A percentile compares a stretch with the other conserved stretches of the same genome.
These are phyloP conservation scores for Notiomystis cincta DNA, from an alignment of 2,113 vertebrate genomes.

Conservation along the genomic window DNA sequence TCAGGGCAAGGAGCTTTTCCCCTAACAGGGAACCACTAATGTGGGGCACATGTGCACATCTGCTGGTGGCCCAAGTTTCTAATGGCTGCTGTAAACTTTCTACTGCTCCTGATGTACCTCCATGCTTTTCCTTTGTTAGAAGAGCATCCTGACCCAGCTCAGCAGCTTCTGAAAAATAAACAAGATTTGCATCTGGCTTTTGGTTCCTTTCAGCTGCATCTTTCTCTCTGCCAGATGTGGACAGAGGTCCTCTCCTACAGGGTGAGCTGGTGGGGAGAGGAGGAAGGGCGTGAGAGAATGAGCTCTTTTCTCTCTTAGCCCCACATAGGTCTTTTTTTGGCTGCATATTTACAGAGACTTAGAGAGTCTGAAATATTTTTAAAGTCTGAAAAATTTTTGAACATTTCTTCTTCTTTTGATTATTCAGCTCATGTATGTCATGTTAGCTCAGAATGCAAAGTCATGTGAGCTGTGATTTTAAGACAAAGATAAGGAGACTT, in stretches of 20 bases:
- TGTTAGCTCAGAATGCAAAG: background rate
- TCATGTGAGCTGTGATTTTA: accelerated
- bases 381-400: background rate
- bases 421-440: background rate
- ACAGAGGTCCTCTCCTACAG: background rate
- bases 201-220: background rate
- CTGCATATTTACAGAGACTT: background rate
- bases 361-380: background rate
- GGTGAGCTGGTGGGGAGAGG: background rate
- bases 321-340: background rate
- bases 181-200: background rate
- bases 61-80: background rate
- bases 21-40: accelerated
- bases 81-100: background rate
- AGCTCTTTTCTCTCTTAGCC: background rate
- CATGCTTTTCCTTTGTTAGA: background rate
- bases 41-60: background rate
- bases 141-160: background rate
- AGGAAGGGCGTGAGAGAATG: accelerated
- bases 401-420: background rate
- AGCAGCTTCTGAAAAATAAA: background rate
- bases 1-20: background rate
- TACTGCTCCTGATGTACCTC: background rate
- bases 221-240: background rate
- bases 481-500: background rate